Conservation (phyloP, 2,888 invertebrate species). For the Mechanitis mazaeus region DNA sequence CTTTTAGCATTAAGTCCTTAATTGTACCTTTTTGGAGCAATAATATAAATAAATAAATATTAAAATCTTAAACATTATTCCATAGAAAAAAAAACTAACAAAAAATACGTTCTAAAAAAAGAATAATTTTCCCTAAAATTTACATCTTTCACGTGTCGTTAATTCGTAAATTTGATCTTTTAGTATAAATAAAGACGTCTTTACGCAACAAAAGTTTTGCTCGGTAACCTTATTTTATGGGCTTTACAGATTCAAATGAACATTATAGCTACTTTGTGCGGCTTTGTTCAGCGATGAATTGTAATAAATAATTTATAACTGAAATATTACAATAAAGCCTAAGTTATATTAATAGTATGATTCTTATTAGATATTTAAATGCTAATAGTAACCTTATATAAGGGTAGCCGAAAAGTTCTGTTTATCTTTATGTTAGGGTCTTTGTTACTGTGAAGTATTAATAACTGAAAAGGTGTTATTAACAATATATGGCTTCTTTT, state of each 20-base stretch:
- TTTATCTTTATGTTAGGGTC: too few relatives aligned
- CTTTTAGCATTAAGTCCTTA: too few relatives aligned
- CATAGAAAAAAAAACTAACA: too few relatives aligned
- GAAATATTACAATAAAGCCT: conserved; percentile 1
- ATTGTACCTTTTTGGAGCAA: too few relatives aligned
- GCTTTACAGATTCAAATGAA: conserved; percentile 14
- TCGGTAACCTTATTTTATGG: conserved; percentile 9
- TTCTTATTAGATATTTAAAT: neutral
- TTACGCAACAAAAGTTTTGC: conserved; percentile 10
- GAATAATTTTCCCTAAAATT: neutral
- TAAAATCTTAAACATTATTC: too few relatives aligned
- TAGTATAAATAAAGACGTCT: conserved; percentile 5
- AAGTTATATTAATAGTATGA: neutral
- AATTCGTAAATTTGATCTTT: neutral
- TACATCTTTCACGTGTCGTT: too few relatives aligned
- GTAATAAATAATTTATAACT: neutral
- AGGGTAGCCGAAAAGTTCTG: too few relatives aligned
- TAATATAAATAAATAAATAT: too few relatives aligned
- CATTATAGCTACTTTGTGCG: conserved; percentile 18
- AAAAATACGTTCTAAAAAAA: neutral
- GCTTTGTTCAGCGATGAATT: conserved; percentile 10
- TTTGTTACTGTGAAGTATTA: too few relatives aligned
- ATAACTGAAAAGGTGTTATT: too few relatives aligned
- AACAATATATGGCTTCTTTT: too few relatives aligned
- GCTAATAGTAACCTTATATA: too few relatives aligned